Conservation (phyloP, 2,113 vertebrate species). For the Embiotoca jacksoni region DNA sequence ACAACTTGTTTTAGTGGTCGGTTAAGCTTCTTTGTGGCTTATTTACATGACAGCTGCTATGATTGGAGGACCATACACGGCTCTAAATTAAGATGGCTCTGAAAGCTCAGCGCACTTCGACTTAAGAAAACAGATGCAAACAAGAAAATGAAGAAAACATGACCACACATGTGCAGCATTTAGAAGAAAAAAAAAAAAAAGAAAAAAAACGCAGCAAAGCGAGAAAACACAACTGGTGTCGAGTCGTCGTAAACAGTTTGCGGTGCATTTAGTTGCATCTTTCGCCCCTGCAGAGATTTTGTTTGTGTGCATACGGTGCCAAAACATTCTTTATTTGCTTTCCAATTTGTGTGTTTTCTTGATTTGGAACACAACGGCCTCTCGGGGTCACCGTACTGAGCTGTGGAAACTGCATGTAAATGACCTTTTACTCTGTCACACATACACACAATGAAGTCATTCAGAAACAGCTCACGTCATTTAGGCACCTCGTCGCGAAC, state of each 20-base stretch:
- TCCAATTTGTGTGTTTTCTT: too few species aligned
- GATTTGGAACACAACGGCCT: too few species aligned
- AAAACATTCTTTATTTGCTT: too few species aligned
- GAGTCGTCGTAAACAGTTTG: neutral
- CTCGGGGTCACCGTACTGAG: too few species aligned
- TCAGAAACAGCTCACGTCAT: too few species aligned
- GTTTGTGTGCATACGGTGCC: too few species aligned
- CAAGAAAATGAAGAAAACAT: constrained; percentile 14
- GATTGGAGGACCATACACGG: constrained; percentile 23
- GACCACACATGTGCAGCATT: neutral
- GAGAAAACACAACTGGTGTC: neutral
- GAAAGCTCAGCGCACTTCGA: neutral
- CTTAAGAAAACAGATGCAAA: constrained; percentile 32
- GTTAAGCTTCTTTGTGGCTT: constrained; percentile 61
- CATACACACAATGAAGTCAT: too few species aligned
- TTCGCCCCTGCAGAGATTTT: neutral
- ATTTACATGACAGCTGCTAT: constrained; percentile 48
- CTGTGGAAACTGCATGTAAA: too few species aligned
- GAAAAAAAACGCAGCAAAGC: neutral
- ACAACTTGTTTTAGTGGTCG: neutral
- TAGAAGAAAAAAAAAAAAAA: too few species aligned
- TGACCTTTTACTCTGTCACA: too few species aligned
- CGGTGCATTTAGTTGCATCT: neutral
- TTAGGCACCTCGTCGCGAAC: too few species aligned
- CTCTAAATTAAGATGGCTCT: constrained; percentile 1